Evolutionary conservation across 2,888 invertebrate species (phyloP), one percentile per base, ranked within the genome.

Genomic region (Megalurothrips usitatus): DNA sequence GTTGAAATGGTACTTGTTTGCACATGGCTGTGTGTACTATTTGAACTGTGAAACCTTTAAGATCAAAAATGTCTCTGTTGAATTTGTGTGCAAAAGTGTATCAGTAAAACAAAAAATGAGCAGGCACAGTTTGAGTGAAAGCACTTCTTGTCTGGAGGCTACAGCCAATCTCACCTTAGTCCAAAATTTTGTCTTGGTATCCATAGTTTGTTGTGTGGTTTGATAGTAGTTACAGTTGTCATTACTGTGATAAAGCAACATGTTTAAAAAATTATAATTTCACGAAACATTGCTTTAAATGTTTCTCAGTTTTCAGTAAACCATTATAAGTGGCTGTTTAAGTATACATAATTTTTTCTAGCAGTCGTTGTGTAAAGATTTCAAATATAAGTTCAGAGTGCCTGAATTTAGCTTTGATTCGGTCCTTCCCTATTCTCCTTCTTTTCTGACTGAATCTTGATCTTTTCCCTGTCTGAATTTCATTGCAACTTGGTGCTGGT

Each of bases 401-500:
- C 34, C 34, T 2, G 2, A 6, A 43, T 43, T 75, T 75, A 75
- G 23, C 23, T 10, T 75, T 75, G 26, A 26, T 75, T 75, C 23
- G 68, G 68, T 75, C 68, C 26, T 8, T 58, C 68, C 23, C 26
- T 23, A 75, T 75, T 75, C 10, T 75, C 68, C 26, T 75, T 23
- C 68, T 26, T 75, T 12, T 26, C 68, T 75, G 68, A 75, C 26
- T 23, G 68, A 26, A 75, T 75, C 68, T 75, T 75, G 68, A 11
- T 75, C 68, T 75, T 75, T 26, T 75, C 68, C 68, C 26, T 75
- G 26, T 75, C 68, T 75, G 68, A 75, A 75, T 75, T 75, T 75
- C 68, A 75, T 75, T 75, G 68, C 68, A 75, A 75, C 68, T 75
- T 75, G 68, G 68, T 75, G 68, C 68, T 75, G 68, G 68, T 75